Percentiles rank a stretch among this genome's conserved stretches.
Conservation (phyloP, 2,113 vertebrate species). For the Ptilorrhoa leucosticta region DNA sequence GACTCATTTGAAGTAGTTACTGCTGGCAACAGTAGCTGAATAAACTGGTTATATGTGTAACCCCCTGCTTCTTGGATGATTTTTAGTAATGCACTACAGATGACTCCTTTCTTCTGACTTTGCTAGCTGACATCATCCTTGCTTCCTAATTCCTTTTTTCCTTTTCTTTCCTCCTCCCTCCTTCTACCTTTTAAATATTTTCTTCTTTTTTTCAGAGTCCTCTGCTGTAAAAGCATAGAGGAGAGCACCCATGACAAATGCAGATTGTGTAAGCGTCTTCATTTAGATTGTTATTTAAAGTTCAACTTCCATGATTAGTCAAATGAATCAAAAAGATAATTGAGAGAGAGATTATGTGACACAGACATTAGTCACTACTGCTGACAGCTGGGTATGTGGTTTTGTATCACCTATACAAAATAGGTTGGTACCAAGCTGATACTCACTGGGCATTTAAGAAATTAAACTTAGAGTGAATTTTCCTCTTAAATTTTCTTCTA, state of each 20-base stretch:
- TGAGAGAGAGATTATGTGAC: conserved; percentile 15
- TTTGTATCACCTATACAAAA: not conserved
- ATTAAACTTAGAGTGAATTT: not conserved
- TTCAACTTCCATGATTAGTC: conserved; percentile 56
- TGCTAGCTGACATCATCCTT: not conserved
- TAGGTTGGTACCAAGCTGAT: not conserved
- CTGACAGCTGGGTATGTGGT: not conserved
- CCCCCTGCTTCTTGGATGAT: not conserved
- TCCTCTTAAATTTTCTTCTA: not conserved
- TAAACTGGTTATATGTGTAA: not conserved
- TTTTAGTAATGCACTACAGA: not conserved
- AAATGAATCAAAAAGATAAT: conserved; percentile 34
- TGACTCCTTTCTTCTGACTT: not conserved
- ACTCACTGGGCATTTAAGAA: not conserved
- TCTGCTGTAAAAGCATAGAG: not conserved
- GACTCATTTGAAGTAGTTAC: conserved; percentile 35
- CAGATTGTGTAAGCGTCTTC: conserved; percentile 34
- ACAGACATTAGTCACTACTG: conserved; percentile 23
- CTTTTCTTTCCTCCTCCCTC: not conserved
- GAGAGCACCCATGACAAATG: conserved; percentile 28
- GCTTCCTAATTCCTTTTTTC: not conserved
- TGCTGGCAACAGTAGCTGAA: not conserved
- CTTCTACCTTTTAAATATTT: not conserved
- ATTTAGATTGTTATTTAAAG: conserved; percentile 64
- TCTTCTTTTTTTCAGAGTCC: not conserved